Conservation (phyloP, 2,888 invertebrate genomes). For the Aricia artaxerxes region DNA sequence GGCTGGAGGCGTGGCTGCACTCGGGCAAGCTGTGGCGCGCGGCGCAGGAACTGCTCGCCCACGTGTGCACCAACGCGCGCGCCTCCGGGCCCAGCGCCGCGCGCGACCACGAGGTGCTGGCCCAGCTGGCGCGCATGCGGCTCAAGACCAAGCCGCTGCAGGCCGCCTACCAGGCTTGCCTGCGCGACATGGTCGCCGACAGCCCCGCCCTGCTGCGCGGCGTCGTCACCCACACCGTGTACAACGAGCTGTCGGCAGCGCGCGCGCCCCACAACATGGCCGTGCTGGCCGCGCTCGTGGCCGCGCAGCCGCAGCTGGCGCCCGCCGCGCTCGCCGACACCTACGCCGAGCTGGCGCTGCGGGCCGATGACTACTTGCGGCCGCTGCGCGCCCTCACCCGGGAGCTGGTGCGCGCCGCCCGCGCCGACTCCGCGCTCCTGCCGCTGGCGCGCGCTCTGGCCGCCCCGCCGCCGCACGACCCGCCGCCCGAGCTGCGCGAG, state of each 20-base stretch:
- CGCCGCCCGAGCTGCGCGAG: slow-evolving; percentile 85
- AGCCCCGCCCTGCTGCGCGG: slow-evolving; percentile 92
- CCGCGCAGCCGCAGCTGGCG: slow-evolving; percentile 89
- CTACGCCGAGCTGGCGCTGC: slow-evolving; percentile 90
- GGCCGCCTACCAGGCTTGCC: slow-evolving; percentile 92
- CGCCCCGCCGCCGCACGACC: slow-evolving; percentile 81
- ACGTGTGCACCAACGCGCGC: slow-evolving; percentile 93
- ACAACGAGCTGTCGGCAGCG: slow-evolving; percentile 95
- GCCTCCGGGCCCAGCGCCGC: slow-evolving; percentile 81
- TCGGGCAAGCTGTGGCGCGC: slow-evolving; percentile 96
- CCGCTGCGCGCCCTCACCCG: slow-evolving; percentile 91
- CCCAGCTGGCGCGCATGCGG: slow-evolving; percentile 92
- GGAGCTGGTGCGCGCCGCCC: slow-evolving; percentile 93
- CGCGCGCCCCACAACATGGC: slow-evolving; percentile 98
- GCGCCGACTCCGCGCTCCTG: slow-evolving; percentile 86
- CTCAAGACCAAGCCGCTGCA: slow-evolving; percentile 96
- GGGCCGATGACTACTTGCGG: slow-evolving; percentile 94
- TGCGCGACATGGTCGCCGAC: slow-evolving; percentile 92
- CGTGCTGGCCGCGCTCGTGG: slow-evolving; percentile 93
- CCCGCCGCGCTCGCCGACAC: slow-evolving; percentile 92
- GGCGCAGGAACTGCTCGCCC: slow-evolving; percentile 94
- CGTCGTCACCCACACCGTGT: slow-evolving; percentile 93
- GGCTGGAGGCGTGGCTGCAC: slow-evolving; percentile 96
- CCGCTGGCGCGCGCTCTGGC: slow-evolving; percentile 90
- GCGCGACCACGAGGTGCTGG: slow-evolving; percentile 88